Evolutionary conservation across 2,888 invertebrate genomes (phyloP).

Genomic region (Scelioninae gen. 1): DNA sequence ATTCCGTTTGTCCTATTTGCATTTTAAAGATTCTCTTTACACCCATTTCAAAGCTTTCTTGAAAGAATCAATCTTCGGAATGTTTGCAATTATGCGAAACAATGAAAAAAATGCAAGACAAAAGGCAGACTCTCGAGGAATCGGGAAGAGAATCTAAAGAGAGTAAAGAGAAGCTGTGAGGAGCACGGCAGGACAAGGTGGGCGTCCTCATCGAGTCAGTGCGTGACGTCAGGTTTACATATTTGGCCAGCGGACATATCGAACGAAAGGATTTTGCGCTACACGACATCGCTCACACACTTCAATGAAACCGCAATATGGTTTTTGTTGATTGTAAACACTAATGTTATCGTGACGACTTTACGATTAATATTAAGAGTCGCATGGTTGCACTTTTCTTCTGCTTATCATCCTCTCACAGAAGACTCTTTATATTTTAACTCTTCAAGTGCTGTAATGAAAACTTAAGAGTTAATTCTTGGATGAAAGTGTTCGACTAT

Average conservation of each 20-base stretch:
- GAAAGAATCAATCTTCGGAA: too few species aligned
- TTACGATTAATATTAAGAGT: slow-evolving; percentile 6
- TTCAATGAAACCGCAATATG: slow-evolving; percentile 59
- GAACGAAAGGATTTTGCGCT: slow-evolving; percentile 76
- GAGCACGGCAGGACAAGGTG: too few species aligned
- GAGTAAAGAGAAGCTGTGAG: too few species aligned
- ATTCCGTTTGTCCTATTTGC: too few species aligned
- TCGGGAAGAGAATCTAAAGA: too few species aligned
- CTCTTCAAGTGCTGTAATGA: background rate
- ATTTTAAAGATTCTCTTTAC: too few species aligned
- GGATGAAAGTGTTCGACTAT: too few species aligned
- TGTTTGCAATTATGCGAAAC: too few species aligned
- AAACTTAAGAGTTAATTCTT: too few species aligned
- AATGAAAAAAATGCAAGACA: too few species aligned
- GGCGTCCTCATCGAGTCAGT: slow-evolving; percentile 80
- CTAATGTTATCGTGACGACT: slow-evolving; percentile 21
- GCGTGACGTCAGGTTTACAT: slow-evolving; percentile 83
- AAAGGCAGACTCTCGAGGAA: too few species aligned
- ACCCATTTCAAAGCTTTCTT: too few species aligned
- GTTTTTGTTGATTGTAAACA: slow-evolving; percentile 55
- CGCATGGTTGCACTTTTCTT: background rate
- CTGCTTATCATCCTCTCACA: background rate
- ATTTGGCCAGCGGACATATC: slow-evolving; percentile 82
- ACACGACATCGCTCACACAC: slow-evolving; percentile 53
- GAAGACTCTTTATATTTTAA: slow-evolving; percentile 6